These are phyloP conservation scores for Aphrophora alni DNA, from an alignment of 2,888 invertebrate species.

Conservation along the genomic window DNA sequence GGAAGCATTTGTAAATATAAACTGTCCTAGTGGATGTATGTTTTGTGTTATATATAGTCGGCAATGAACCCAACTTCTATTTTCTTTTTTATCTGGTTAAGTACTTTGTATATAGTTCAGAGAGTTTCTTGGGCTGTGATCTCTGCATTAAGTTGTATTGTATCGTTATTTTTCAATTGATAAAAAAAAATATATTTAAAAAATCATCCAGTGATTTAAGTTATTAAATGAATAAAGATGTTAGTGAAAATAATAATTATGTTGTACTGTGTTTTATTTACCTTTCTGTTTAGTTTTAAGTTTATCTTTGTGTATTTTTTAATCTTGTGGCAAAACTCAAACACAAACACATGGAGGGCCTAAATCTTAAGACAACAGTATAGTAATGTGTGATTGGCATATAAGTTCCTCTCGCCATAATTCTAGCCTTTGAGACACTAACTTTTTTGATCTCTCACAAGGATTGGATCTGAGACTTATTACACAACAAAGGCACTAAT, in stretches of 20 bases:
- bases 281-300: too few species aligned
- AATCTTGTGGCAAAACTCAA: too few species aligned
- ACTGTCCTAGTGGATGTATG: slow-evolving; percentile 48
- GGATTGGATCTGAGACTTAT: too few species aligned
- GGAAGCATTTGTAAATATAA: slow-evolving; percentile 41
- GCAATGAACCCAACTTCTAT: slow-evolving; percentile 47
- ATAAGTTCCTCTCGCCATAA: too few species aligned
- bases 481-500: too few species aligned
- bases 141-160: slow-evolving; percentile 54
- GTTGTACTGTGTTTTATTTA: neutral
- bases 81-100: slow-evolving; percentile 48
- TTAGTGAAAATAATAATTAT: slow-evolving; percentile 48
- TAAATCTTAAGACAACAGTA: too few species aligned
- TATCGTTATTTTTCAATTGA: slow-evolving; percentile 52
- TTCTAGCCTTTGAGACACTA: too few species aligned
- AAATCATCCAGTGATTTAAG: slow-evolving; percentile 52
- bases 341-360: too few species aligned
- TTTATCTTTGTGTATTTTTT: too few species aligned
- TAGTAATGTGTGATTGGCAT: too few species aligned
- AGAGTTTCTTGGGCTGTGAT: slow-evolving; percentile 54
- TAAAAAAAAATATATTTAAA: slow-evolving; percentile 48
- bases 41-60: slow-evolving; percentile 49
- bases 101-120: slow-evolving; percentile 51
- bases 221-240: slow-evolving; percentile 52
- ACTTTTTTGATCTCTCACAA: too few species aligned